Evolutionary conservation across 1,140 invertebrate species (phyloP).

Genomic region (Grapholita molesta): DNA sequence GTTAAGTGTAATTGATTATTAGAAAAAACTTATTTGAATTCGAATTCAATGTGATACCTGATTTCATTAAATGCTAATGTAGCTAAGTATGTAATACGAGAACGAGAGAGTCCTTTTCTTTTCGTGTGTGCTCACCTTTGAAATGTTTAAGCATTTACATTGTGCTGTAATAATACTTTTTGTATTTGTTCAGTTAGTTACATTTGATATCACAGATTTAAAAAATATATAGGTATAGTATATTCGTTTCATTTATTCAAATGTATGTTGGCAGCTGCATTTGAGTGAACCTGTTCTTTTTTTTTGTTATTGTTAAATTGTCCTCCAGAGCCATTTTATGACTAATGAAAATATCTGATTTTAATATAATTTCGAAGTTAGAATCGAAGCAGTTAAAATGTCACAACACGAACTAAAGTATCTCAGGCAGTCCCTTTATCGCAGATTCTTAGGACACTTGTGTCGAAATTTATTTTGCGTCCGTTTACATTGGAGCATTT

Average conservation of each 20-base stretch:
- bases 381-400: not conserved
- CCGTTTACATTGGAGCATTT: not conserved
- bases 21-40: slow-evolving; percentile 31
- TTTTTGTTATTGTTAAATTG: too few species aligned
- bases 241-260: too few species aligned
- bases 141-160: not conserved
- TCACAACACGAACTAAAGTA: not conserved
- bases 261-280: too few species aligned
- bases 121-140: not conserved
- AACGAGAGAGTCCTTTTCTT: not conserved
- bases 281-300: too few species aligned
- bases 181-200: too few species aligned
- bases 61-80: not conserved
- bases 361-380: too few species aligned
- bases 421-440: not conserved
- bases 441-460: not conserved
- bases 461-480: not conserved
- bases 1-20: slow-evolving; percentile 47
- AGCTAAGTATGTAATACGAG: not conserved
- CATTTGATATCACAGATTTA: too few species aligned
- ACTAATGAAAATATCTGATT: too few species aligned
- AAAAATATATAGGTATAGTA: too few species aligned
- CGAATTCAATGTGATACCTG: slow-evolving; percentile 25
- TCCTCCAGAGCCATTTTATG: too few species aligned
- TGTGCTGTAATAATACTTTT: not conserved